Evolutionary conservation across 2,888 invertebrate genomes (phyloP).

Genomic region (Synergus japonicus): DNA sequence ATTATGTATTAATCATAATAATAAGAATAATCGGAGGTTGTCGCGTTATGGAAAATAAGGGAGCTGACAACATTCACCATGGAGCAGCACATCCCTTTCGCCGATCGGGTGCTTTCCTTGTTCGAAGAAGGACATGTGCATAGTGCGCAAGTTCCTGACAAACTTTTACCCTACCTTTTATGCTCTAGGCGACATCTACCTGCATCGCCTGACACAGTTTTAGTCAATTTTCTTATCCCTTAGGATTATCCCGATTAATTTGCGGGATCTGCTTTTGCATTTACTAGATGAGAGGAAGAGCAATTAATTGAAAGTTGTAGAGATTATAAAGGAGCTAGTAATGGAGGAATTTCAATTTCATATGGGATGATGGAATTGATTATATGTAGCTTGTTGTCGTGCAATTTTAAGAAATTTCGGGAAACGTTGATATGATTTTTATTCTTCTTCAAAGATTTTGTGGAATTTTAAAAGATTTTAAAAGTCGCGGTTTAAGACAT

Average conservation of each 20-base stretch:
- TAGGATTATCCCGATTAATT: background rate
- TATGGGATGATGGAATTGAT: background rate
- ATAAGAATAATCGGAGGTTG: background rate
- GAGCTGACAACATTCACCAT: slow-evolving; percentile 45
- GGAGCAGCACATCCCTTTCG: slow-evolving; percentile 56
- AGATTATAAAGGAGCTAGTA: background rate
- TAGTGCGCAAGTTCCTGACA: slow-evolving; percentile 19
- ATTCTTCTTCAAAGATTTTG: too few relatives aligned
- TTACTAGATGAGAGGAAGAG: background rate
- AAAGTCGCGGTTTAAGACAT: too few relatives aligned
- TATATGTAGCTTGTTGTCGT: background rate
- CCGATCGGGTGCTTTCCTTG: slow-evolving; percentile 40
- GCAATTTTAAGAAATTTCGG: background rate
- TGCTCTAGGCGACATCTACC: slow-evolving; percentile 25
- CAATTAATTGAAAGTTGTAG: background rate
- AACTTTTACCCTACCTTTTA: slow-evolving; percentile 22
- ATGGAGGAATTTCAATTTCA: background rate
- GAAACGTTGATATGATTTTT: too few relatives aligned
- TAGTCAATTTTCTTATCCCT: slow-evolving; percentile 3
- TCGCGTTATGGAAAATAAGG: slow-evolving; percentile 19
- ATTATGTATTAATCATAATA: background rate
- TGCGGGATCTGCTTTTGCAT: background rate
- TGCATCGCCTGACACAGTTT: slow-evolving; percentile 3
- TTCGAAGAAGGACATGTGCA: slow-evolving; percentile 24
- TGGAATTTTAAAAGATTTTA: too few relatives aligned